phyloP scores from a whole-genome alignment of 1,140 invertebrate genomes.

The Magallana gigas region DNA sequence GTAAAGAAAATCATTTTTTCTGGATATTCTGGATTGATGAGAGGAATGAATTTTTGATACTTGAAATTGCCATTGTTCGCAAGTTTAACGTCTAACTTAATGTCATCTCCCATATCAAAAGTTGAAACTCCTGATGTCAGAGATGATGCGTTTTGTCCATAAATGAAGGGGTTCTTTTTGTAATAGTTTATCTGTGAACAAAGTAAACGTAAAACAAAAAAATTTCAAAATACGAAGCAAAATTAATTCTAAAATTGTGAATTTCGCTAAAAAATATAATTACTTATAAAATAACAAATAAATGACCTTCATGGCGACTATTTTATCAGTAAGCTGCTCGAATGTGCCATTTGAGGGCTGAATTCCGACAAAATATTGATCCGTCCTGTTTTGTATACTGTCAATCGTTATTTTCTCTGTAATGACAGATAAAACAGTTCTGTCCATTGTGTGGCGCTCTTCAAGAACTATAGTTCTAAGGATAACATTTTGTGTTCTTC shows the following conservation, averaged over 20 bases:
- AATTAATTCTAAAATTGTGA: too few species aligned
- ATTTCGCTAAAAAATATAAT: too few species aligned
- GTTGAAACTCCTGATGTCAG: conserved; percentile 21
- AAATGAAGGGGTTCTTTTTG: conserved; percentile 14
- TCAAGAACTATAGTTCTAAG: not conserved
- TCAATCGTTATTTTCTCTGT: conserved; percentile 11
- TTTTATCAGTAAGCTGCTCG: not conserved
- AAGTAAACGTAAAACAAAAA: not conserved
- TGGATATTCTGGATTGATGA: conserved; percentile 7
- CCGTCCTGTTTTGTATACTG: conserved; percentile 11
- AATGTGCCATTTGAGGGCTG: conserved; percentile 7
- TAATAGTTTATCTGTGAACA: not conserved
- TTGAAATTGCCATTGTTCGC: conserved; percentile 7
- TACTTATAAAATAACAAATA: not conserved
- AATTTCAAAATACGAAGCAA: not conserved
- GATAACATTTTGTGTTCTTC: not conserved
- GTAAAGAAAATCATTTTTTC: conserved; percentile 43
- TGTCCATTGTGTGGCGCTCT: not conserved
- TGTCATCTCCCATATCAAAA: conserved; percentile 29
- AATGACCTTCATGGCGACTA: not conserved
- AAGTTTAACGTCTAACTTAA: conserved; percentile 8
- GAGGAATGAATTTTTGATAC: not conserved
- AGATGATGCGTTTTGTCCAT: conserved; percentile 8
- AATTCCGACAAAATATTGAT: conserved; percentile 4
- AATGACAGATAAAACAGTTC: not conserved